Evolutionary conservation across 2,888 invertebrate species (phyloP).

Genomic region (Rotaria sp.): DNA sequence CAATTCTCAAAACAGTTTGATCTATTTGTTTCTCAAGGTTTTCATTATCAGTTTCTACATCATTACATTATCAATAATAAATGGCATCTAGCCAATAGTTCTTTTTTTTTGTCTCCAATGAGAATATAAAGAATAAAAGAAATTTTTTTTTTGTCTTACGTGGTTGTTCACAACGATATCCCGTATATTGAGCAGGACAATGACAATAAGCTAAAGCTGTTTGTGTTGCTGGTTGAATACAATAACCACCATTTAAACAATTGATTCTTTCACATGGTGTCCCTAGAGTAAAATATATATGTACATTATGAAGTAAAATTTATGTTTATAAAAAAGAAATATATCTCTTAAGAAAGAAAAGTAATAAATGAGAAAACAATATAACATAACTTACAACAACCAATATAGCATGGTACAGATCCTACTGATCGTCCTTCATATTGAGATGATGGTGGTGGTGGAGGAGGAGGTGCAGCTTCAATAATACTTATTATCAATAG

Average conservation of each 20-base stretch:
- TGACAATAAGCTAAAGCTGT: neutral
- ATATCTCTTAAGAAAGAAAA: neutral
- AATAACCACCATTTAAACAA: neutral
- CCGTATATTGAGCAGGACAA: neutral
- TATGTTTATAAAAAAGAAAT: neutral
- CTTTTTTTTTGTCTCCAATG: too few species aligned
- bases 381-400: neutral
- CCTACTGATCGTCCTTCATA: neutral
- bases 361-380: neutral
- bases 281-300: neutral
- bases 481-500: neutral
- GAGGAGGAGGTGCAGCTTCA: neutral
- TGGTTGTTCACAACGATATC: neutral
- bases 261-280: neutral
- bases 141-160: neutral
- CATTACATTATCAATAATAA: too few species aligned
- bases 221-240: neutral
- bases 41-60: neutral
- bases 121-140: too few species aligned
- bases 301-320: neutral
- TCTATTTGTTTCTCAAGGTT: neutral
- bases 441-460: neutral
- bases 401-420: neutral
- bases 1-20: neutral
- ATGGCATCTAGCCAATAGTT: too few species aligned